Conservation (phyloP, 1,140 invertebrate species). For the Panagrolaimus sp. region DNA sequence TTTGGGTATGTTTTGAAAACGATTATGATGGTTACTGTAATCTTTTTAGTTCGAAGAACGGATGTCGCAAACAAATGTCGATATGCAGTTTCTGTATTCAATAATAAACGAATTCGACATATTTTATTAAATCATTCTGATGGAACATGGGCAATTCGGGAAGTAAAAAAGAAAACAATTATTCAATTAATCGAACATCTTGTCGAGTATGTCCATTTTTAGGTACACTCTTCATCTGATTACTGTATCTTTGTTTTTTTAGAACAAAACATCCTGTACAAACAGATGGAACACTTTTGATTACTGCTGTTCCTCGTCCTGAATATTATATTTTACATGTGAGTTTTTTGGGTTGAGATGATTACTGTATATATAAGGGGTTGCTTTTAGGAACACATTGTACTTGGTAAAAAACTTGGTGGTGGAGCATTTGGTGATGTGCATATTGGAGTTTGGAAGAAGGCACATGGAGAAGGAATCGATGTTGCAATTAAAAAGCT, state of each 20-base stretch:
- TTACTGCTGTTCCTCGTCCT: constrained; percentile 23
- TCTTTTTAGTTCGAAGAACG: constrained; percentile 71
- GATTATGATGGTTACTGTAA: background rate
- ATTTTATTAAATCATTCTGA: constrained; percentile 69
- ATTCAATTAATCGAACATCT: constrained; percentile 10
- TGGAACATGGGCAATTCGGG: constrained; percentile 28
- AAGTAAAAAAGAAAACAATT: constrained; percentile 12
- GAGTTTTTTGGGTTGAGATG: constrained; percentile 43
- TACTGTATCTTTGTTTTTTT: background rate
- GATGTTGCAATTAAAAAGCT: constrained; percentile 40
- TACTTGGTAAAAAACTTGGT: constrained; percentile 21
- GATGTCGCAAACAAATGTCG: constrained; percentile 79
- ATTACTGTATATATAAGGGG: constrained; percentile 22
- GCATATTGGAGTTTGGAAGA: constrained; percentile 38
- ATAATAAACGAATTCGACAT: constrained; percentile 51
- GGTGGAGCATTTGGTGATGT: constrained; percentile 43
- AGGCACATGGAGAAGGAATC: constrained; percentile 33
- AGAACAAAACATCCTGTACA: constrained; percentile 27
- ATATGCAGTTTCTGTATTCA: constrained; percentile 46
- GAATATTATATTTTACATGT: constrained; percentile 45
- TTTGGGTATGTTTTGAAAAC: constrained; percentile 63
- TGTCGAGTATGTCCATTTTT: background rate
- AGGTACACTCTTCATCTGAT: background rate
- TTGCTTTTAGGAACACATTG: constrained; percentile 22
- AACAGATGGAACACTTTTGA: constrained; percentile 38